These are phyloP conservation scores for Mesorhabditis spiculigera DNA, from an alignment of 2,888 invertebrate species.

Conservation along the genomic window DNA sequence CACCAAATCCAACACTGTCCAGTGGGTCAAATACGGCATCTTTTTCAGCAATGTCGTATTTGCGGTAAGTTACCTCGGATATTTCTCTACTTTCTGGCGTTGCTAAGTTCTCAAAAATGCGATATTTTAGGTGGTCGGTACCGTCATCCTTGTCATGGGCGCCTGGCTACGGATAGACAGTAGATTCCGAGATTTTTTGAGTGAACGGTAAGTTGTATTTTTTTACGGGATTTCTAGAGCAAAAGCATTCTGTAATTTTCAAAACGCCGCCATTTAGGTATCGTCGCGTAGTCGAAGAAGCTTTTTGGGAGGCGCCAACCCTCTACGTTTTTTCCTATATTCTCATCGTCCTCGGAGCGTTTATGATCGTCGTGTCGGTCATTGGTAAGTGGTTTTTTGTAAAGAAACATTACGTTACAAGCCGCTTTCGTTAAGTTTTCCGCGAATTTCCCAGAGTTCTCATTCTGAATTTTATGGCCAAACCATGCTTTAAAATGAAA, in stretches of 20 bases:
- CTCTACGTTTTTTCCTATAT: constrained; percentile 55
- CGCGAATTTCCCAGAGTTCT: too few species aligned
- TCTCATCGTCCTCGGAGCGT: constrained; percentile 49
- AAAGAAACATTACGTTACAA: background rate
- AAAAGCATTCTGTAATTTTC: background rate
- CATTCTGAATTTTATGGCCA: too few species aligned
- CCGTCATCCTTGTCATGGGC: constrained; percentile 42
- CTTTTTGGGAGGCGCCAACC: constrained; percentile 57
- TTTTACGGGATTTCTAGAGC: background rate
- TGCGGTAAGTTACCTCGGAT: constrained; percentile 20
- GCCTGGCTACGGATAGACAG: constrained; percentile 53
- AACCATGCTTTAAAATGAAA: too few species aligned
- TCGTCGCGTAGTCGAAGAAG: constrained; percentile 52
- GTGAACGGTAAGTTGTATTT: constrained; percentile 36
- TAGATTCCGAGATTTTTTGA: constrained; percentile 55
- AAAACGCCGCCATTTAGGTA: constrained; percentile 23
- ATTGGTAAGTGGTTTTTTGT: constrained; percentile 29
- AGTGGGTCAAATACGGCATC: constrained; percentile 44
- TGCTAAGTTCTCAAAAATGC: background rate
- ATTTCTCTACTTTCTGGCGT: background rate
- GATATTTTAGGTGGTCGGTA: constrained; percentile 44
- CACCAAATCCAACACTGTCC: background rate
- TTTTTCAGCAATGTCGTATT: constrained; percentile 49
- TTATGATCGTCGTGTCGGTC: constrained; percentile 51
- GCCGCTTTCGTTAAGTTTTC: too few species aligned